A percentile compares a stretch with the other conserved stretches of the same genome.
Conservation (phyloP, 2,888 invertebrate species). For the Xestobium rufovillosum region DNA sequence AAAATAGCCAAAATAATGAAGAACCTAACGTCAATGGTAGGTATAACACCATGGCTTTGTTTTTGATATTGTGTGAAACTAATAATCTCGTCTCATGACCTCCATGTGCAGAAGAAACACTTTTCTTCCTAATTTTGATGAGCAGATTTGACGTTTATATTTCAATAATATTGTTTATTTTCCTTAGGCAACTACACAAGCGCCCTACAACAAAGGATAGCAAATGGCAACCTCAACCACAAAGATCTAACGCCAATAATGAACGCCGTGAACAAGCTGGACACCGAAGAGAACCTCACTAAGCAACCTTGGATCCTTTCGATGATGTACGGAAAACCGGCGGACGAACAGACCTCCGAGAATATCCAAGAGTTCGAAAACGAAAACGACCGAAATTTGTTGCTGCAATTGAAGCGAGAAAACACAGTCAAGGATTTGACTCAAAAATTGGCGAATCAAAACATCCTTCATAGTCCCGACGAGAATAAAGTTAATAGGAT, state of each 20-base stretch:
- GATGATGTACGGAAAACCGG: slow-evolving; percentile 29
- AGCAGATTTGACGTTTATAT: too few species aligned
- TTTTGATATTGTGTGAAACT: background rate
- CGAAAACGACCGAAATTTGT: slow-evolving; percentile 48
- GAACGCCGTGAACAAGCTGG: slow-evolving; percentile 51
- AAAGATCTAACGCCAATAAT: slow-evolving; percentile 49
- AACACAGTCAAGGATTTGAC: slow-evolving; percentile 84
- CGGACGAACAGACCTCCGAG: slow-evolving; percentile 42
- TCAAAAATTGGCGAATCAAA: slow-evolving; percentile 72
- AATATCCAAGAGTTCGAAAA: slow-evolving; percentile 47
- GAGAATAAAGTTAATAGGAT: slow-evolving; percentile 57
- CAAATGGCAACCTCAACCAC: slow-evolving; percentile 48
- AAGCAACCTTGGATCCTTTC: slow-evolving; percentile 41
- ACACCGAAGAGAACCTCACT: slow-evolving; percentile 44
- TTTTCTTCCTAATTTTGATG: too few species aligned
- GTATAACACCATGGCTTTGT: slow-evolving; percentile 17
- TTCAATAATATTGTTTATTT: too few species aligned
- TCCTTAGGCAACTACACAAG: slow-evolving; percentile 51
- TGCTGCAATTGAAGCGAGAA: slow-evolving; percentile 67
- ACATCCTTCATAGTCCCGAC: slow-evolving; percentile 50
- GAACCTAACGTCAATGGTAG: slow-evolving; percentile 33
- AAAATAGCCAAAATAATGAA: slow-evolving; percentile 36
- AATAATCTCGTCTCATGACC: too few species aligned
- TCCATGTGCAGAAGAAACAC: too few species aligned
- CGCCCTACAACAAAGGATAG: slow-evolving; percentile 52